Base-by-base conservation (phyloP, 2,797 vertebrate species). In the Neostethus bicornis region DNA sequence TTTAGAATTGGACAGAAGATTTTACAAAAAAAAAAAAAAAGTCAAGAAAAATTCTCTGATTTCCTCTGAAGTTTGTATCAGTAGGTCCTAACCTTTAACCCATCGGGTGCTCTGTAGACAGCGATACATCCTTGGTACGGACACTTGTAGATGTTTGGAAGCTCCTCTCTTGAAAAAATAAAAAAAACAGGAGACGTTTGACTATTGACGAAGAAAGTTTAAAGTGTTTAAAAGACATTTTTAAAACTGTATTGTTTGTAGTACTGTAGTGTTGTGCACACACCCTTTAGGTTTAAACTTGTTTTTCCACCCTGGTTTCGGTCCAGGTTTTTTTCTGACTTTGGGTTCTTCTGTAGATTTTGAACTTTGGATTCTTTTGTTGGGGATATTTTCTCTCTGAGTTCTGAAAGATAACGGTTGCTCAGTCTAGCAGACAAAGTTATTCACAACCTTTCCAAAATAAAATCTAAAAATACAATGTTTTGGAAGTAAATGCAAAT, bases 61-160 rank as follows among this genome's bases (percentile, higher is more conserved):
- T n/a, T n/a, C n/a, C n/a, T n/a, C n/a, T n/a, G n/a, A n/a, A n/a
- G n/a, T n/a, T n/a, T 23, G 11, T 23, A 17, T 7, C 1, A 32
- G 7, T 50, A 20, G 7, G 10, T 11, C 25, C 88, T 85, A 37
- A 98, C 97, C 95, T 98, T 99, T 88, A 98, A 90, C 51, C 95
- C 96, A 0, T 98, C 97, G 0, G 96, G 92, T 4, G 95, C 95
- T 55, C 94, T 88, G 70, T 98, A 98, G 39, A 99, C 96, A 0
- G 96, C 97, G 0, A 94, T 96, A 51, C 97, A 98, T 61, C 97
- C 96, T 85, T 95, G 95, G 80, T 98, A 93, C 9, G 94, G 96
- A 92, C 97, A 99, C 91, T 97, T 98, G 82, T 95, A 98, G 80
- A 99, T 98, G 79, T 94, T 95, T 17, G 97, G 96, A 56, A 98